Percentiles rank a stretch among this genome's conserved stretches.
Conservation (phyloP, 2,888 invertebrate species). For the Cosmopolites sordidus region DNA sequence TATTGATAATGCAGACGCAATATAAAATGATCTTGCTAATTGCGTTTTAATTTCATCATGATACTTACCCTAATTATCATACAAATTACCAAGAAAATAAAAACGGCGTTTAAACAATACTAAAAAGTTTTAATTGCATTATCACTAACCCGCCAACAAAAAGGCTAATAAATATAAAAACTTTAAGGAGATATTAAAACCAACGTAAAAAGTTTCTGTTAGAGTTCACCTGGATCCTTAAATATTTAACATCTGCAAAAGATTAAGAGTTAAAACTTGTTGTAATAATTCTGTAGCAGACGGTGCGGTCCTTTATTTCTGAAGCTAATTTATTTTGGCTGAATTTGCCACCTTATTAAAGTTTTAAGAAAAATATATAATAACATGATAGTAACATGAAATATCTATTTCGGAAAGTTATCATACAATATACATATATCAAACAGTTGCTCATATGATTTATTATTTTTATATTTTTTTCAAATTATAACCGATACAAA, state of each 20-base stretch:
- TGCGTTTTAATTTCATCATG: neutral
- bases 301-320: neutral
- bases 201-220: neutral
- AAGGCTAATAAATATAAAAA: constrained; percentile 1
- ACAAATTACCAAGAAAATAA: neutral
- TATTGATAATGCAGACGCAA: too few species aligned
- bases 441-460: too few species aligned
- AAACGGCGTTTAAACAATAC: neutral
- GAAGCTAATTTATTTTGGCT: neutral
- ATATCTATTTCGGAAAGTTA: too few species aligned
- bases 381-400: too few species aligned
- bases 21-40: too few species aligned
- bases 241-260: constrained; percentile 6
- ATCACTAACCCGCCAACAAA: neutral
- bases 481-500: too few species aligned
- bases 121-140: constrained; percentile 1
- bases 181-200: neutral
- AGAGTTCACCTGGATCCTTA: constrained; percentile 5
- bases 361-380: neutral
- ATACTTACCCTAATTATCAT: neutral
- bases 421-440: too few species aligned
- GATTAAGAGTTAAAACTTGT: constrained; percentile 3
- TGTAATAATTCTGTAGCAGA: constrained; percentile 1
- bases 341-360: constrained; percentile 1
- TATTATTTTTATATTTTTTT: too few species aligned